Base-by-base conservation (phyloP, 2,888 invertebrate genomes). In the Alloplasta piceator region DNA sequence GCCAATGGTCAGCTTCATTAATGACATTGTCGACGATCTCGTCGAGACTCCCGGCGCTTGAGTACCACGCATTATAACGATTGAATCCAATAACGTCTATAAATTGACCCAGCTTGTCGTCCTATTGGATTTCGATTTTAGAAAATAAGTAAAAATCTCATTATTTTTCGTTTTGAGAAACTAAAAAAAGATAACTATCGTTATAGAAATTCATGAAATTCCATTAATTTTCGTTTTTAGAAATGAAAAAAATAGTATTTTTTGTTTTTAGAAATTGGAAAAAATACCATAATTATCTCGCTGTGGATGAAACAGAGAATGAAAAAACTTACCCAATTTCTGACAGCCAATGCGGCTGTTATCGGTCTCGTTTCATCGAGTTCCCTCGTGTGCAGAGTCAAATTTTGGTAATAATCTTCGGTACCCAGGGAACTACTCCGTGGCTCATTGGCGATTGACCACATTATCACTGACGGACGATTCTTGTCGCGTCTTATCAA, bases 401-500 rank as follows among this genome's bases (percentile, higher is more conserved):
- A 94, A 89, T 95, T 94, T 85, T 96, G 97, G 92, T 87, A 99
- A 92, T 99, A 99, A 43, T 94, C 93, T 78, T 95, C 96, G 1
- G 98, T 95, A 71, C 94, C 94, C n/a, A 93, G 88, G 72, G 94
- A 93, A 79, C 94, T 93, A 0, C 97, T 96, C 82, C 96, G 94
- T 0, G 99, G 98, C 91, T 99, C 99, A 92, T 99, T 99, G 26
- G 98, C 96, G 77, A 99, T 95, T 4, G 98, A 99, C 99, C 99
- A 99, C 95, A 98, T 97, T 78, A 99, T 95, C 12, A 98, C 98
- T 77, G 98, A 96, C 0, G 99, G 98, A 88, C 98, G 96, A 93
- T 99, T 99, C 91, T 98, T 98, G 93, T 99, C 99, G 67, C 99
- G 94, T 79, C 95, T 94, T 70, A 98, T 96, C 86, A 99, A 93